Evolutionary conservation across 1,140 invertebrate genomes (phyloP), one percentile per base, ranked within the genome.

Genomic region (Halesus radiatus): DNA sequence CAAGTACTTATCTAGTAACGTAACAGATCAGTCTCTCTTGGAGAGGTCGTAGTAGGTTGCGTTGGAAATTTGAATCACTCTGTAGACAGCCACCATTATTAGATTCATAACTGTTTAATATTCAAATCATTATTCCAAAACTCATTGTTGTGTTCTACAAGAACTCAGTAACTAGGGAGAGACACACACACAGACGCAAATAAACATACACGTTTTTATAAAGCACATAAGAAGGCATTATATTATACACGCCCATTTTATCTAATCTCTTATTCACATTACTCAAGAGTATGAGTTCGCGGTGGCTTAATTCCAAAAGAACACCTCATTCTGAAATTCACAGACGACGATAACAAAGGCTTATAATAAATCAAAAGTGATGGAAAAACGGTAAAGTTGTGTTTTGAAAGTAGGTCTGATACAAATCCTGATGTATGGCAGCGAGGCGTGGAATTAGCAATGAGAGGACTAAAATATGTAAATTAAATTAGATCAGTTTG

Each of bases 121-220:
- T 83, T 83, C 82, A 83, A 83, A 83, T 83, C 78, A 79, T 80
- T 83, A 83, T 83, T 83, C 77, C 64, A 74, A 83, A 81, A 83
- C 82, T 81, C 82, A 83, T 81, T 83, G 82, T 83, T 83, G 82
- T 83, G 82, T 77, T 81, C 76, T 79, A 80, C 79, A 72, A 83
- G 70, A 78, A 58, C 77, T 45, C 73, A 83, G 82, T 83, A 79
- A 83, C 79, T 79, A 83, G 77, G 82, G 82, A 56, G 75, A 79
- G 77, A 74, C 68, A 45, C 78, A 82, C 58, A 80, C 56, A 77
- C 45, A 6, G 66, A 26, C 50, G 56, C 26, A 56, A 56, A 6
- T 8, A n/a, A 20, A 45, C 37, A 45, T 45, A 45, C 37, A 45
- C 37, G 37, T 45, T 45, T 45, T 45, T 45, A 45, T 45, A 13